Percentiles rank a stretch among this genome's conserved stretches.
These are phyloP conservation scores for Callosobruchus maculatus DNA, from an alignment of 2,888 invertebrate genomes.

Conservation along the genomic window DNA sequence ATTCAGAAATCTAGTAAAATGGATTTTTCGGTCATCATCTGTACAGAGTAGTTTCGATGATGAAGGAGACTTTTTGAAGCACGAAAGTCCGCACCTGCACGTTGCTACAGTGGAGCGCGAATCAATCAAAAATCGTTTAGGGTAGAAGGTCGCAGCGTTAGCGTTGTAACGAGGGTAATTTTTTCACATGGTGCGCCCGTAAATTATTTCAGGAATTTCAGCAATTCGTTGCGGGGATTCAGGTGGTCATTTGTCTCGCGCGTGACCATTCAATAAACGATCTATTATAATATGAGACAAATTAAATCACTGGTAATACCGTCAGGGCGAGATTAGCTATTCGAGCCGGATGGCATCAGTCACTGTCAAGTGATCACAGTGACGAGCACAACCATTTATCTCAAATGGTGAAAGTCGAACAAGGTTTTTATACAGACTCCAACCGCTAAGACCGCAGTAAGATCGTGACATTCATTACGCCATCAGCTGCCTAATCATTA, in stretches of 20 bases:
- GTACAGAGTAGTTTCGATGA: too few relatives aligned
- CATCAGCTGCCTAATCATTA: too few relatives aligned
- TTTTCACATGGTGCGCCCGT: neutral
- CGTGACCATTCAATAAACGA: neutral
- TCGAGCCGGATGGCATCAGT: neutral
- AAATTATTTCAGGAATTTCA: neutral
- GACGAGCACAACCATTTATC: too few relatives aligned
- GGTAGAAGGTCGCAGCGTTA: neutral
- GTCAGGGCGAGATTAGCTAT: neutral
- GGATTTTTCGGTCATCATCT: too few relatives aligned
- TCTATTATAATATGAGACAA: neutral
- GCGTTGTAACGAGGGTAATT: neutral
- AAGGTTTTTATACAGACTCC: too few relatives aligned
- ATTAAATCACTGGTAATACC: neutral
- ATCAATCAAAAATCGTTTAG: neutral
- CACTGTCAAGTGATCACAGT: neutral
- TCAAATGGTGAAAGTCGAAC: too few relatives aligned
- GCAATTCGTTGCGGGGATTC: neutral
- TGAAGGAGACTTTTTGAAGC: too few relatives aligned
- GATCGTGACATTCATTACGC: too few relatives aligned
- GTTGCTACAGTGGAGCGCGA: neutral
- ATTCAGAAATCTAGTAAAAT: too few relatives aligned
- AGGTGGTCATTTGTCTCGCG: neutral
- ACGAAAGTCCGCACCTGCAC: neutral
- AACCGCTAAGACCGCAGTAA: too few relatives aligned